Evolutionary conservation across 2,888 invertebrate genomes (phyloP).

Genomic region (Notodonta ziczac): DNA sequence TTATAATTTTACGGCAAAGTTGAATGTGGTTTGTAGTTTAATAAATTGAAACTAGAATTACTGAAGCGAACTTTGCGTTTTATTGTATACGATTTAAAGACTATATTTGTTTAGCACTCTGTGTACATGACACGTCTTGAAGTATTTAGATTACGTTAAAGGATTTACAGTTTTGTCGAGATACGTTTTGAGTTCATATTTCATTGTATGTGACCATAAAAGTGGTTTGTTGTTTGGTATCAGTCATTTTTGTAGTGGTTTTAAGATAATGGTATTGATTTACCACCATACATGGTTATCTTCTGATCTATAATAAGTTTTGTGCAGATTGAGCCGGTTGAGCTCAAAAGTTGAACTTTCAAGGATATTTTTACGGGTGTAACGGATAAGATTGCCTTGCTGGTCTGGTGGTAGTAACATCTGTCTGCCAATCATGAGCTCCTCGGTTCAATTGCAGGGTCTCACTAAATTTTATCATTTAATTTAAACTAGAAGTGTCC

Average conservation of each 20-base stretch:
- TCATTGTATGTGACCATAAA: conserved; percentile 49
- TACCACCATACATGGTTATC: conserved; percentile 68
- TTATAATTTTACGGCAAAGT: conserved; percentile 14
- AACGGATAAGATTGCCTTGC: too few relatives aligned
- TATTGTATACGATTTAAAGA: conserved; percentile 7
- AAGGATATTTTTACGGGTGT: too few relatives aligned
- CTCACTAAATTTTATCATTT: too few relatives aligned
- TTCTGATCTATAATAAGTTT: conserved; percentile 63
- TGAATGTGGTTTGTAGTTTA: background rate
- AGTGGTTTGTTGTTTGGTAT: conserved; percentile 60
- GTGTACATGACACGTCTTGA: conserved; percentile 24
- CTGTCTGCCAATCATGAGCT: too few relatives aligned
- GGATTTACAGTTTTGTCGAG: conserved; percentile 14
- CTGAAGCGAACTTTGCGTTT: background rate
- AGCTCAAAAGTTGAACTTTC: background rate
- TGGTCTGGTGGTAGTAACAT: too few relatives aligned
- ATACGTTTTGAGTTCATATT: conserved; percentile 28
- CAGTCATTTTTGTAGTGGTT: conserved; percentile 81
- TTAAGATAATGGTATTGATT: conserved; percentile 83
- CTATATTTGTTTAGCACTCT: conserved; percentile 15
- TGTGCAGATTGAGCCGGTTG: conserved; percentile 21
- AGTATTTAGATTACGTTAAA: conserved; percentile 9
- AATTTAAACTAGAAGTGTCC: too few relatives aligned
- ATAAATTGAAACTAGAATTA: background rate
- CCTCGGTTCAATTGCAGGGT: too few relatives aligned